Evolutionary conservation across 2,797 vertebrate genomes (phyloP).

Genomic region (Merluccius polli): DNA sequence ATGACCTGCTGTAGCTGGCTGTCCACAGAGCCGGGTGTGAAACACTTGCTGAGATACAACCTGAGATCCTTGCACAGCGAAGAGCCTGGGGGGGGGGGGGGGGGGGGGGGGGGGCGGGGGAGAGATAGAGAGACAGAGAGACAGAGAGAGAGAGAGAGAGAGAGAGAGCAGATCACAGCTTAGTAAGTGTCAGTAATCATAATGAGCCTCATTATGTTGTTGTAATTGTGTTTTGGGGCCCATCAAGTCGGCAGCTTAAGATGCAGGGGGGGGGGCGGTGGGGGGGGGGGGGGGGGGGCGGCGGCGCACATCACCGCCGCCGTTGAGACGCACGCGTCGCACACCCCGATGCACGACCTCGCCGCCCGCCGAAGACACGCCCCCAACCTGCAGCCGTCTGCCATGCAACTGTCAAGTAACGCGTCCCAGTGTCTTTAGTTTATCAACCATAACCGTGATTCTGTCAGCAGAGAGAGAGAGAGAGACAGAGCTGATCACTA

Average conservation of each 20-base stretch:
- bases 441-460: slow-evolving; percentile 37
- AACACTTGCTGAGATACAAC: slow-evolving; percentile 81
- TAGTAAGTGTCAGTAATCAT: slow-evolving; percentile 1
- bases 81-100: too few relatives aligned
- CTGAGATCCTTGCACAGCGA: slow-evolving; percentile 79
- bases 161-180: slow-evolving; percentile 5
- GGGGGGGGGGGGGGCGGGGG: too few relatives aligned
- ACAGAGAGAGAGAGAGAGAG: background rate
- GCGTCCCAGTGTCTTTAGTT: slow-evolving; percentile 23
- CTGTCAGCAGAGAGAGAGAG: slow-evolving; percentile 22
- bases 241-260: background rate
- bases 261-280: too few relatives aligned
- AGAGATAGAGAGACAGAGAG: too few relatives aligned
- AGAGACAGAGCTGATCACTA: slow-evolving; percentile 37
- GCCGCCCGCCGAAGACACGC: slow-evolving; percentile 15
- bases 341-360: too few relatives aligned
- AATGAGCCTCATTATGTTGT: slow-evolving; percentile 12
- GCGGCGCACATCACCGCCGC: too few relatives aligned
- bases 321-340: too few relatives aligned
- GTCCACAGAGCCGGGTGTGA: slow-evolving; percentile 79
- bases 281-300: too few relatives aligned
- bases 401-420: background rate
- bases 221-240: slow-evolving; percentile 20
- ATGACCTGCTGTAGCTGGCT: slow-evolving; percentile 81
- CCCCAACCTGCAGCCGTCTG: slow-evolving; percentile 21